Base-by-base conservation (phyloP, 1,140 invertebrate species). In the Medauroidea extradentata region DNA sequence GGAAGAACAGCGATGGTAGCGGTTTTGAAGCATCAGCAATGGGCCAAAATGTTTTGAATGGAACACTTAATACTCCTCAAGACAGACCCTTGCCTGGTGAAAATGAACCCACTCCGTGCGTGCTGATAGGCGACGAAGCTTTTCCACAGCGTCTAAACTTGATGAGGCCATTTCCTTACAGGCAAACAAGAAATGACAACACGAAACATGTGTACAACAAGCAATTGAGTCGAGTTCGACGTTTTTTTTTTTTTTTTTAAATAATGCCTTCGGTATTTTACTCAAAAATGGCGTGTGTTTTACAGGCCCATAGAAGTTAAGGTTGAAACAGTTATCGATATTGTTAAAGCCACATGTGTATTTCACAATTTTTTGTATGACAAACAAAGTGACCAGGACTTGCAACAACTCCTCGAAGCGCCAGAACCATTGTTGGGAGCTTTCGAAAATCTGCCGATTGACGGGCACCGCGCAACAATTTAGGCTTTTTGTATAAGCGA, bases 181-280 rank as follows among this genome's bases (percentile, higher is more conserved):
- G n/a, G n/a, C n/a, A n/a, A n/a, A n/a, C n/a, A n/a, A n/a, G n/a
- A n/a, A n/a, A n/a, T n/a, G n/a, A 21, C 21, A 9, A 51, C 21
- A 50, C 61, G 52, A 62, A 72, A 34, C 24, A 62, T 46, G 63
- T 57, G 25, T 69, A 67, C 55, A 71, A 72, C 59, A 65, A 68
- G 43, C 53, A 68, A 46, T 50, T 71, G 18, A 65, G 62, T 25
- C 63, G 71, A 54, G 69, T 69, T 44, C 64, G 71, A 42, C 52
- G 68, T 27, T 64, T 69, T 14, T 60, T 72, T 2, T n/a, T n/a
- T n/a, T n/a, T n/a, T n/a, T n/a, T n/a, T n/a, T n/a, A n/a, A 72
- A 76, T 53, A 74, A 73, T 62, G 65, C 69, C n/a, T 75, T 74
- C 62, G 70, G 68, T n/a, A 73, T 74, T 39, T 58, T 76, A 44